Evolutionary conservation across 2,888 invertebrate species (phyloP).

Genomic region (Electrophaes corylata): DNA sequence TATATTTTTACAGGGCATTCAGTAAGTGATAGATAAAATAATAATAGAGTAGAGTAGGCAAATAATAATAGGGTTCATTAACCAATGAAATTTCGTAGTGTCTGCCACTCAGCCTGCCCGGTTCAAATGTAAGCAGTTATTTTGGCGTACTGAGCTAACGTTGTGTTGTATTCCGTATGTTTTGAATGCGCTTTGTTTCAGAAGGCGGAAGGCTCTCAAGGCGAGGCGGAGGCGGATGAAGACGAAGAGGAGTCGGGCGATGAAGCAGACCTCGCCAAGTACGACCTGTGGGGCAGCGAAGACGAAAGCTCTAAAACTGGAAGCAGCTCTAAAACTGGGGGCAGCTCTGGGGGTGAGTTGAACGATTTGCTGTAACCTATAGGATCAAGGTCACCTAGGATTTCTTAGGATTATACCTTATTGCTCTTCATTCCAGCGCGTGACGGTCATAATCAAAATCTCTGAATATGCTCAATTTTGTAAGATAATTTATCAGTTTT

Average conservation of each 20-base stretch:
- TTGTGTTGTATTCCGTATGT: constrained; percentile 14
- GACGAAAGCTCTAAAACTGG: constrained; percentile 75
- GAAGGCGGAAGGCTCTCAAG: constrained; percentile 65
- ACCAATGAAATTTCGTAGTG: not conserved
- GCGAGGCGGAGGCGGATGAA: constrained; percentile 81
- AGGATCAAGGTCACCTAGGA: too few species aligned
- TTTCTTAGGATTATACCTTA: too few species aligned
- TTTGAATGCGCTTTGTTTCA: constrained; percentile 64
- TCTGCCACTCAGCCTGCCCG: constrained; percentile 4
- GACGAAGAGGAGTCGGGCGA: constrained; percentile 86
- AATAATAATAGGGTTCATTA: not conserved
- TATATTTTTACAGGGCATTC: constrained; percentile 16
- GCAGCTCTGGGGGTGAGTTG: constrained; percentile 26
- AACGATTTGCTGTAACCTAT: not conserved
- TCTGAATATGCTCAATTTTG: too few species aligned
- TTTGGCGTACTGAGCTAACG: constrained; percentile 10
- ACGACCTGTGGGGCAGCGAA: constrained; percentile 90
- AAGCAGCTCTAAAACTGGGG: constrained; percentile 57
- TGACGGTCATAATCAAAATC: too few species aligned
- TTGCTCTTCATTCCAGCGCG: too few species aligned
- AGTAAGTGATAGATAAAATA: not conserved
- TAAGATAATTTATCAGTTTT: too few species aligned
- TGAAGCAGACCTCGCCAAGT: constrained; percentile 89
- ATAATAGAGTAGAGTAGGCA: not conserved
- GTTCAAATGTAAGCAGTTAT: constrained; percentile 19